phyloP scores from a whole-genome alignment of 1,140 invertebrate species.

The Macrocentrus cingulum region DNA sequence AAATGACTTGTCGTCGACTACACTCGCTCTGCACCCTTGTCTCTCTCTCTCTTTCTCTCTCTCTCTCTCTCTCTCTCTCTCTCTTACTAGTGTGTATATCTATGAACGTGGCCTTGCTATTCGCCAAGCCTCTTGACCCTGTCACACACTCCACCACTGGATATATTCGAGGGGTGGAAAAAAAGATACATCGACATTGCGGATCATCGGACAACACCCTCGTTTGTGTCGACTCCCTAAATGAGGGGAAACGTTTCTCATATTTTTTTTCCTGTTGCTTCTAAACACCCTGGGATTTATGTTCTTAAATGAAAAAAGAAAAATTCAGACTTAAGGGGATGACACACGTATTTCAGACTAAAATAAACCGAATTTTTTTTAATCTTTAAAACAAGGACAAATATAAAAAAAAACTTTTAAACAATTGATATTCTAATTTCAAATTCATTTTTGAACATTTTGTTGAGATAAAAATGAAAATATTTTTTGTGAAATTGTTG shows the following conservation, averaged over 20 bases:
- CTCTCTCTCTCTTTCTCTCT: neutral
- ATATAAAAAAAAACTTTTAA: too few relatives aligned
- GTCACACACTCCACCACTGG: neutral
- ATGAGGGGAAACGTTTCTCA: neutral
- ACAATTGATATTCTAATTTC: too few relatives aligned
- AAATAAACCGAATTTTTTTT: too few relatives aligned
- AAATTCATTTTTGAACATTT: too few relatives aligned
- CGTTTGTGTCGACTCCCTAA: conserved; percentile 13
- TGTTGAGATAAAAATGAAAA: too few relatives aligned
- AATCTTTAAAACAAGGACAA: too few relatives aligned
- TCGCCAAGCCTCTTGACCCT: conserved; percentile 18
- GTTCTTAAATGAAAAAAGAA: too few relatives aligned
- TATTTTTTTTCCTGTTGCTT: conserved; percentile 1
- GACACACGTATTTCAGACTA: too few relatives aligned
- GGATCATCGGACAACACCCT: conserved; percentile 24
- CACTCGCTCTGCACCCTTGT: neutral
- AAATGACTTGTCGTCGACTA: conserved; percentile 33
- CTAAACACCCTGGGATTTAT: too few relatives aligned
- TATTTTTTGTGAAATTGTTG: too few relatives aligned
- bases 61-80: neutral
- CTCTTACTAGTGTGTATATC: neutral
- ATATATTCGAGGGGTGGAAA: neutral
- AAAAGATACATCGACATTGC: conserved; percentile 20
- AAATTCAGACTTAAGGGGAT: too few relatives aligned
- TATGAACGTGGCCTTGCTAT: neutral